phyloP scores from a whole-genome alignment of 2,797 vertebrate genomes.

The Moxostoma hubbsi region DNA sequence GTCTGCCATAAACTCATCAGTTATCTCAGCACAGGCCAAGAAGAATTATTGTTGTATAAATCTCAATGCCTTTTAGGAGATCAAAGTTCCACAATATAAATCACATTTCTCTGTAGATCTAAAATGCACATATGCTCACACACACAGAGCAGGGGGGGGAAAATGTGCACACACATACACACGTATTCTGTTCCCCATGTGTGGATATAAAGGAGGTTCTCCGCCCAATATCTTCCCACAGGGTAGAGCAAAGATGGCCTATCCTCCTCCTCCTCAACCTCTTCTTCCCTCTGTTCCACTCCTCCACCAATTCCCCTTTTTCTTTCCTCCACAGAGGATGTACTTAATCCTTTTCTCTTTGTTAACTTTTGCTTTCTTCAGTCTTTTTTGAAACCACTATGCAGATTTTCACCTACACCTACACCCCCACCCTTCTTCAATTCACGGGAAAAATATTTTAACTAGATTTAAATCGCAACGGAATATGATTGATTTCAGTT shows the following conservation, averaged over 20 bases:
- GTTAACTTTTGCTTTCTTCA: constrained; percentile 45
- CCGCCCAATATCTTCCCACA: constrained; percentile 50
- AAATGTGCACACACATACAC: constrained; percentile 31
- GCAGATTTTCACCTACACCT: constrained; percentile 56
- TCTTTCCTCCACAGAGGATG: constrained; percentile 42
- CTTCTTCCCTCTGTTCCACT: constrained; percentile 46
- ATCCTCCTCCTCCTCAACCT: constrained; percentile 38
- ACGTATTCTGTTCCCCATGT: background rate
- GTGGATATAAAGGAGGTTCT: constrained; percentile 46
- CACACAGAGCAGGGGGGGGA: background rate
- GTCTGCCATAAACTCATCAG: constrained; percentile 70
- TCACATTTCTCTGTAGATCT: constrained; percentile 71
- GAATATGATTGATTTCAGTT: constrained; percentile 42
- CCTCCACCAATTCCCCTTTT: constrained; percentile 42
- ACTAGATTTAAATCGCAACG: constrained; percentile 34
- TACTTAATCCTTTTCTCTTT: constrained; percentile 42
- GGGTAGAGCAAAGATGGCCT: constrained; percentile 39
- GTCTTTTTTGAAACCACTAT: constrained; percentile 48
- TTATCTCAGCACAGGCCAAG: constrained; percentile 73
- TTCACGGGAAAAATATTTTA: constrained; percentile 32
- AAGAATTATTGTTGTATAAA: constrained; percentile 79
- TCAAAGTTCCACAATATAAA: constrained; percentile 78
- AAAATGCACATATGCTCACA: constrained; percentile 47
- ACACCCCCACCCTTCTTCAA: constrained; percentile 40
- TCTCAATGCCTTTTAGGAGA: constrained; percentile 77